Evolutionary conservation across 1,140 invertebrate species (phyloP).

Genomic region (Drosophila prosaltans): DNA sequence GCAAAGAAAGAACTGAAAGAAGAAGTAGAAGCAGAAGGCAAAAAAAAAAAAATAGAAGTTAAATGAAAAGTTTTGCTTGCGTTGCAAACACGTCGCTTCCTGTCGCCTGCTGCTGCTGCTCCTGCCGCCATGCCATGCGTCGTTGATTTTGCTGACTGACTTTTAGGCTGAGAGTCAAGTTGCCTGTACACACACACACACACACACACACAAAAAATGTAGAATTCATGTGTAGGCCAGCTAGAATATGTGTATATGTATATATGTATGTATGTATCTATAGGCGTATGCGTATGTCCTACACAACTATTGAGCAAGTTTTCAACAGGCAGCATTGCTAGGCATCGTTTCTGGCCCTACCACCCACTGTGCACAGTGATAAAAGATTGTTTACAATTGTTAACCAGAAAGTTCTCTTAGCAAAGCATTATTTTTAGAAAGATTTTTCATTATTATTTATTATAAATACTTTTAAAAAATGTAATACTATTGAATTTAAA

Average conservation of each 20-base stretch:
- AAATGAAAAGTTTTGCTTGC: constrained; percentile 81
- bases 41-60: constrained; percentile 59
- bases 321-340: constrained; percentile 43
- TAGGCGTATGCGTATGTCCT: constrained; percentile 38
- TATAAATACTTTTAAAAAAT: neutral
- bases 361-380: constrained; percentile 28
- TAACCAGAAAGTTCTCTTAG: neutral
- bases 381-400: neutral
- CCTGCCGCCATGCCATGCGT: constrained; percentile 56
- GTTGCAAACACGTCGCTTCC: constrained; percentile 78
- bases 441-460: too few relatives aligned
- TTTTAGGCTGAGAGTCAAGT: constrained; percentile 73
- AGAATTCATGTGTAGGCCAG: constrained; percentile 1
- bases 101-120: constrained; percentile 57
- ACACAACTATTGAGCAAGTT: constrained; percentile 59
- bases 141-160: constrained; percentile 73
- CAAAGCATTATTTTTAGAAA: too few relatives aligned
- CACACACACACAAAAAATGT: neutral
- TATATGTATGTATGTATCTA: constrained; percentile 3
- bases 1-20: constrained; percentile 3
- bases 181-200: constrained; percentile 33
- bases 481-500: too few relatives aligned
- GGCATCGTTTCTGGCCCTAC: neutral
- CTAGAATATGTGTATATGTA: constrained; percentile 24
- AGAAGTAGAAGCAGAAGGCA: neutral